A percentile compares a stretch with the other conserved stretches of the same genome.
phyloP scores from a whole-genome alignment of 2,888 invertebrate genomes.

The Alentia gelatinosa region DNA sequence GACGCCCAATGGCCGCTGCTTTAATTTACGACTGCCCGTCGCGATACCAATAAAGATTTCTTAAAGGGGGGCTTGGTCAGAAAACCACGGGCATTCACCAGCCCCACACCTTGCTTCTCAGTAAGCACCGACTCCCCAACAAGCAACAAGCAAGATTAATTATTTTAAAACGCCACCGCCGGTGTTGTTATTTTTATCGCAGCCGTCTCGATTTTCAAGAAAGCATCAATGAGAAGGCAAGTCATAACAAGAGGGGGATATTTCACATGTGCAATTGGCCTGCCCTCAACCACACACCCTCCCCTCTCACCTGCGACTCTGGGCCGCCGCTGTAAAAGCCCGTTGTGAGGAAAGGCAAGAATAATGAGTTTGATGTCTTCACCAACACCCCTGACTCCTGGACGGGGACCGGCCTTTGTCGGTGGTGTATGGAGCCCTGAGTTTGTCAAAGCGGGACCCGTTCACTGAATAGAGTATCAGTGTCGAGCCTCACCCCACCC shows the following conservation, averaged over 20 bases:
- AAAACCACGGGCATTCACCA: not conserved
- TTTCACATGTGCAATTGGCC: not conserved
- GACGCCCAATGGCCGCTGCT: not conserved
- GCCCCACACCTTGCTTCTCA: not conserved
- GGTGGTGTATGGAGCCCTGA: not conserved
- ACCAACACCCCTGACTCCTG: not conserved
- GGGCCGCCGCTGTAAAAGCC: not conserved
- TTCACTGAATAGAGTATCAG: not conserved
- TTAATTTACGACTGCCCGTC: not conserved
- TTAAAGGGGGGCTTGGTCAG: not conserved
- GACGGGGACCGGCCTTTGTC: not conserved
- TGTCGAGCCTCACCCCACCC: not conserved
- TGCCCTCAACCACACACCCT: not conserved
- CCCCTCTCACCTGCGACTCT: too few species aligned
- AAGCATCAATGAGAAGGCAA: not conserved
- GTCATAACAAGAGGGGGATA: not conserved
- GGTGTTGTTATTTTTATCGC: not conserved
- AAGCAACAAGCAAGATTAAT: constrained; percentile 5
- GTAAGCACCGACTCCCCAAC: not conserved
- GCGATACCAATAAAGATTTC: not conserved
- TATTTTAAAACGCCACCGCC: not conserved
- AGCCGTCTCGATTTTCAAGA: not conserved
- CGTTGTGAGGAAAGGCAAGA: not conserved
- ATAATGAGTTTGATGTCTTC: not conserved
- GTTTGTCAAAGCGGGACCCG: not conserved